phyloP scores from a whole-genome alignment of 2,113 vertebrate species.

The Reinhardtius hippoglossoides region DNA sequence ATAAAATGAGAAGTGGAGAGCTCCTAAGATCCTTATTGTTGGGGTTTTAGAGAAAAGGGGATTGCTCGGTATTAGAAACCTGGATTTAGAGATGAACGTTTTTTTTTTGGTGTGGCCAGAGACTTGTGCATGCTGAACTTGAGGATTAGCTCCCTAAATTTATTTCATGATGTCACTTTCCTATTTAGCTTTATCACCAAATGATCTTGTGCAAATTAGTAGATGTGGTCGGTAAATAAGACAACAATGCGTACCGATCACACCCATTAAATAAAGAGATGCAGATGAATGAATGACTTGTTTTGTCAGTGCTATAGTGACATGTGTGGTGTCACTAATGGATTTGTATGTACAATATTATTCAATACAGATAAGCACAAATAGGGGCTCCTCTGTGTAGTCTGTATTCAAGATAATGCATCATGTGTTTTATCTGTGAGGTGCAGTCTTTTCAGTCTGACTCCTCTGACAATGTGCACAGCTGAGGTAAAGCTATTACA shows the following conservation, averaged over 20 bases:
- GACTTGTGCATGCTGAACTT: conserved; percentile 59
- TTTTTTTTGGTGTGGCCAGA: conserved; percentile 56
- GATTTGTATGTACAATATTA: conserved; percentile 6
- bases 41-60: conserved; percentile 83
- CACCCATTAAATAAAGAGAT: conserved; percentile 11
- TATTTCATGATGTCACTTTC: conserved; percentile 51
- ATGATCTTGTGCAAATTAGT: conserved; percentile 39
- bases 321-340: conserved; percentile 6
- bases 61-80: conserved; percentile 83
- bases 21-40: conserved; percentile 90
- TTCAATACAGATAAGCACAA: conserved; percentile 20
- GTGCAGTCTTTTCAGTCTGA: conserved; percentile 72
- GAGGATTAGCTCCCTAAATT: conserved; percentile 60
- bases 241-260: conserved; percentile 15
- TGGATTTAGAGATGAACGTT: conserved; percentile 77
- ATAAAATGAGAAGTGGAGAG: conserved; percentile 86
- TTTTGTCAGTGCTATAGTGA: not conserved
- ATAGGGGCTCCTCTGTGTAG: not conserved
- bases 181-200: conserved; percentile 21
- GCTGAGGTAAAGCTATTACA: conserved; percentile 76
- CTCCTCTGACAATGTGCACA: conserved; percentile 80
- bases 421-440: conserved; percentile 72
- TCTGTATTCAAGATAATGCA: conserved; percentile 31
- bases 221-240: conserved; percentile 1
- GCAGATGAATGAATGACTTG: conserved; percentile 17